Evolutionary conservation across 2,113 vertebrate genomes (phyloP).

Genomic region (Notechis scutatus): DNA sequence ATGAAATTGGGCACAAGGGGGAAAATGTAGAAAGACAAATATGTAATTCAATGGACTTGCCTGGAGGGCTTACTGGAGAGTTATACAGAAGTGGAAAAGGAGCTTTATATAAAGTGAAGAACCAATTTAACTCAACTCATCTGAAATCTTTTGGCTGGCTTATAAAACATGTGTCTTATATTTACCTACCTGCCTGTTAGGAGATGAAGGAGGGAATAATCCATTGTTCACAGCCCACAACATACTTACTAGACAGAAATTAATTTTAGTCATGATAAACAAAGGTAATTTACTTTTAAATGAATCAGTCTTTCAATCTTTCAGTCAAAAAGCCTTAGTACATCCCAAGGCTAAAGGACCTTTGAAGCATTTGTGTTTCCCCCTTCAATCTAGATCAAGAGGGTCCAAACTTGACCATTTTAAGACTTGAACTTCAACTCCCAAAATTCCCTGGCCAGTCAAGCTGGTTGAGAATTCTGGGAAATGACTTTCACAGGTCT

Average conservation of each 20-base stretch:
- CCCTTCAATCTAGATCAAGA: background rate
- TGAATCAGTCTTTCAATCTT: fast-evolving
- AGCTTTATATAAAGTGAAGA: background rate
- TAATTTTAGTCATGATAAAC: background rate
- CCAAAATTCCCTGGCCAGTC: background rate
- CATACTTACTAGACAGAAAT: background rate
- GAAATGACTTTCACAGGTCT: background rate
- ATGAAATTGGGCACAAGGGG: background rate
- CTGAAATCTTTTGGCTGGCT: background rate
- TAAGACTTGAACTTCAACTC: background rate
- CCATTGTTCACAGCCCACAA: background rate
- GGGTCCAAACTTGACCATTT: background rate
- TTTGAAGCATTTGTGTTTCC: background rate
- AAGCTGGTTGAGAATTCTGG: background rate
- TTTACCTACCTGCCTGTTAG: background rate
- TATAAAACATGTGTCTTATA: background rate
- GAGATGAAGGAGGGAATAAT: background rate
- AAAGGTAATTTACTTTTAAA: background rate
- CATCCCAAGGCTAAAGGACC: background rate
- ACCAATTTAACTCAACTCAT: background rate
- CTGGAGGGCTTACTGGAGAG: background rate
- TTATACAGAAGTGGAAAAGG: background rate
- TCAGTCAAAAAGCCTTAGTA: background rate
- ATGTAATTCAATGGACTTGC: background rate
- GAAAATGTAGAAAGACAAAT: background rate